phyloP scores from a whole-genome alignment of 1,140 invertebrate genomes.

The Atta texana region DNA sequence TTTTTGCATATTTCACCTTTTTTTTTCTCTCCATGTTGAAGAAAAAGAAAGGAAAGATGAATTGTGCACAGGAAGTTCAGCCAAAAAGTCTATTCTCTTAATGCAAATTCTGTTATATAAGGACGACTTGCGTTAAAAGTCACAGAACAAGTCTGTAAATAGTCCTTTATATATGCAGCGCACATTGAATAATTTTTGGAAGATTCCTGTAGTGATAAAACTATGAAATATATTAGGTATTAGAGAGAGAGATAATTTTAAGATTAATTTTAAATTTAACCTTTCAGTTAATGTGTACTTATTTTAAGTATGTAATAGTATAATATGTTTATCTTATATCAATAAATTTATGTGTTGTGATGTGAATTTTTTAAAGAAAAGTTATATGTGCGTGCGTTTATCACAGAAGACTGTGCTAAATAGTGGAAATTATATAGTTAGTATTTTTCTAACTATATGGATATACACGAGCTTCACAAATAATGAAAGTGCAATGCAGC shows the following conservation, averaged over 20 bases:
- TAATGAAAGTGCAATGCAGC: neutral
- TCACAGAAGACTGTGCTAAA: neutral
- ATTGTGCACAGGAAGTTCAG: too few relatives aligned
- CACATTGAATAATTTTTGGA: neutral
- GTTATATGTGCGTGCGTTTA: neutral
- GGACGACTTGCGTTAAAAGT: too few relatives aligned
- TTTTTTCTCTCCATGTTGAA: too few relatives aligned
- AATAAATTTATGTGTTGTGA: neutral
- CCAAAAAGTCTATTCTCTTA: too few relatives aligned
- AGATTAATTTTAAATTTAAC: neutral
- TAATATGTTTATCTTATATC: neutral
- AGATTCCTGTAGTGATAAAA: neutral
- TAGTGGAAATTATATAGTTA: neutral
- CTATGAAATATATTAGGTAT: neutral
- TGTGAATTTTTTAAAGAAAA: constrained; percentile 11
- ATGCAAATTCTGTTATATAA: too few relatives aligned
- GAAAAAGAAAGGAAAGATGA: too few relatives aligned
- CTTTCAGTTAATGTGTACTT: neutral
- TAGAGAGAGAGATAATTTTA: too few relatives aligned
- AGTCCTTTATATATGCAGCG: neutral
- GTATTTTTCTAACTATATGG: neutral
- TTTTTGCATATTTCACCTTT: too few relatives aligned
- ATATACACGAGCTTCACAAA: neutral
- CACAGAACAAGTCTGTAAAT: neutral
- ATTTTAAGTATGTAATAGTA: constrained; percentile 7